A percentile compares a stretch with the other conserved stretches of the same genome.
Conservation (phyloP, 2,113 vertebrate genomes). For the Lepidothrix coronata region DNA sequence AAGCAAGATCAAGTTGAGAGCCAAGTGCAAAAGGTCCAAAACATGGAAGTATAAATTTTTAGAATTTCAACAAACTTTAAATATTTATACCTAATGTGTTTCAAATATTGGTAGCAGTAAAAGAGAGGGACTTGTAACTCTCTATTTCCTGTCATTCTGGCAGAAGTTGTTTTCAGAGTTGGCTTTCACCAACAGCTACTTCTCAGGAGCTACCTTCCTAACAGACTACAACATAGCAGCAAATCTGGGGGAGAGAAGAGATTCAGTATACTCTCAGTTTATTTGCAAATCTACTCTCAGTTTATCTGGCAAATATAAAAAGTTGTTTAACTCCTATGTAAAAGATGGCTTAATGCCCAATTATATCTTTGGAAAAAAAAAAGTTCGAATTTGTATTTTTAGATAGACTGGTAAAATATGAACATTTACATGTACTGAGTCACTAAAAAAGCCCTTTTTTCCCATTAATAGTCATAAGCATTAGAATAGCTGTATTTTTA, state of each 20-base stretch:
- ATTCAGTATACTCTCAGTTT: not conserved
- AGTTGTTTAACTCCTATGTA: not conserved
- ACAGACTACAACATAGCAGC: not conserved
- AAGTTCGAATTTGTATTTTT: not conserved
- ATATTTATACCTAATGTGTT: not conserved
- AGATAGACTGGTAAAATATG: not conserved
- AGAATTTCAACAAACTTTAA: not conserved
- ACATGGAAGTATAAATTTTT: not conserved
- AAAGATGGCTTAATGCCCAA: not conserved
- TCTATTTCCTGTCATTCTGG: not conserved
- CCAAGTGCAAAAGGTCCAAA: not conserved
- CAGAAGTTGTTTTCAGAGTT: not conserved
- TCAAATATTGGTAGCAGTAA: not conserved
- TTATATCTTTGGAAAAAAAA: not conserved
- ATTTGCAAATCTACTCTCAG: not conserved
- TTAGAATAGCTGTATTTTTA: not conserved
- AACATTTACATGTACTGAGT: not conserved
- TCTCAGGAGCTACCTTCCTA: not conserved
- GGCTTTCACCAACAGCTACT: not conserved
- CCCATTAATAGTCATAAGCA: not conserved
- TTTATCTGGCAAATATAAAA: not conserved
- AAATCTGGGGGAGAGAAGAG: not conserved
- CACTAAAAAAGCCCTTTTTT: not conserved
- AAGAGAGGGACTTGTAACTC: not conserved
- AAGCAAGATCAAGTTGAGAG: not conserved